phyloP scores from a whole-genome alignment of 2,113 vertebrate genomes.

The Nestor notabilis region DNA sequence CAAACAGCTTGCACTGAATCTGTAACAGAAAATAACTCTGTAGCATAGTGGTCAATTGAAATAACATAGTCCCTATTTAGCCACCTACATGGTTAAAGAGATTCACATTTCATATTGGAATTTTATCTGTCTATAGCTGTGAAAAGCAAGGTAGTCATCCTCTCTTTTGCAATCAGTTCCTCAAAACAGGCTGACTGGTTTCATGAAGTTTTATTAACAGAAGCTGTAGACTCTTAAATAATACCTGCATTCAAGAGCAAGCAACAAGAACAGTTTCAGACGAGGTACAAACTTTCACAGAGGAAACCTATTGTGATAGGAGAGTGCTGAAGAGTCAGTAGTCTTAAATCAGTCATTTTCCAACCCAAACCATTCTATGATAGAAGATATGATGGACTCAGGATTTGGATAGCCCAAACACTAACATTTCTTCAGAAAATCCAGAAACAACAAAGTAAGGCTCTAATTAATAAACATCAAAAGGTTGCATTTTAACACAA shows the following conservation, averaged over 20 bases:
- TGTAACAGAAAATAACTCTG: conserved; percentile 56
- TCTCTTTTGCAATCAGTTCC: background rate
- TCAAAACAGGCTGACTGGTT: background rate
- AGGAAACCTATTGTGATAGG: background rate
- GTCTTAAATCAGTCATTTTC: background rate
- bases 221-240: background rate
- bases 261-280: background rate
- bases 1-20: conserved; percentile 99
- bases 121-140: background rate
- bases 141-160: background rate
- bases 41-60: background rate
- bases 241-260: background rate
- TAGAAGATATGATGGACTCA: background rate
- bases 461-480: background rate
- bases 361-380: background rate
- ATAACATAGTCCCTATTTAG: background rate
- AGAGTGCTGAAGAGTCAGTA: background rate
- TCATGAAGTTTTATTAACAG: background rate
- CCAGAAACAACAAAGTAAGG: background rate
- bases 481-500: background rate
- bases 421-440: background rate
- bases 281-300: background rate
- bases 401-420: background rate
- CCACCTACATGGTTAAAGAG: background rate
- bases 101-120: background rate